Base-by-base conservation (phyloP, 2,797 vertebrate species). In the Notolabrus celidotus region DNA sequence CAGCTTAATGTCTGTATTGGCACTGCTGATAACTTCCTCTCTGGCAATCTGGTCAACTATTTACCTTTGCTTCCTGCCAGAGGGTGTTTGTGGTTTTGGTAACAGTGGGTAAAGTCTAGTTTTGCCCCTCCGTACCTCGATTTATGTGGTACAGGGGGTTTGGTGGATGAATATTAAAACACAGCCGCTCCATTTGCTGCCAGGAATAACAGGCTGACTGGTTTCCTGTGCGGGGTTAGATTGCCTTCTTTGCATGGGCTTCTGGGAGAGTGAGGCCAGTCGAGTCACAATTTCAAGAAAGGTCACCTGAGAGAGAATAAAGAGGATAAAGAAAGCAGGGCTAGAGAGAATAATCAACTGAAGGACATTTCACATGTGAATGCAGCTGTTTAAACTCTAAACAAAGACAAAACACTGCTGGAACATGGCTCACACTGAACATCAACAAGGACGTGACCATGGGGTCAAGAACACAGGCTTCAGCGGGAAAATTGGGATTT, bases 111-210 rank as follows among this genome's bases (percentile, higher is more conserved):
- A 69, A 68, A 77, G 56, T 77, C 82, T 73, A 58, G 50, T 75
- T 67, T 83, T 79, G 86, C 79, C 78, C 80, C 77, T 89, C 80
- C 19, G 67, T 81, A 66, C 57, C 69, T 59, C 85, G 86, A 90
- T 92, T 92, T 91, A 92, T 90, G 76, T 86, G 86, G 85, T 90
- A 79, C 11, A 20, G 84, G 79, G 80, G 80, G 58, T 84, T 91
- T 79, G 80, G 80, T 77, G 86, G 77, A 90, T 92, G 88, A 90
- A 92, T 92, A 90, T 90, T 91, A 91, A 92, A 93, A 91, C 86
- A 90, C 58, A 54, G 76, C 62, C 3, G 57, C 76, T 79, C 79
- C 63, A 57, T 62, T 74, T 74, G 83, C 86, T 90, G 90, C 91
- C 90, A 92, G 88, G 70, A 92, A 91, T 85, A 92, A 93, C 92